Evolutionary conservation across 2,888 invertebrate genomes (phyloP).

Genomic region (Criorhina ranunculi): DNA sequence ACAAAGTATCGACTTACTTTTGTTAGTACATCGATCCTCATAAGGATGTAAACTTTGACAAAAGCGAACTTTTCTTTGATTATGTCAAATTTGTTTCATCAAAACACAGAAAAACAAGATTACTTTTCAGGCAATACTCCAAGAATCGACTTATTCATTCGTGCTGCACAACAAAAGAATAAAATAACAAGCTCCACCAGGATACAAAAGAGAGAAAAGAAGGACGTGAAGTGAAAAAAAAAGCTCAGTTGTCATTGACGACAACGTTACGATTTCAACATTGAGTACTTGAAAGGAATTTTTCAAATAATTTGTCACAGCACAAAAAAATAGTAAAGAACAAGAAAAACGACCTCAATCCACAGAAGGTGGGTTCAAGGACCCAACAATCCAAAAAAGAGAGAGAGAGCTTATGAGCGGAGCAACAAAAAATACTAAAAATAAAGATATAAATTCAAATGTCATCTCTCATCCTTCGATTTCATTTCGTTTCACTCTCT

Average conservation of each 20-base stretch:
- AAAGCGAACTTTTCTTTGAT: not conserved
- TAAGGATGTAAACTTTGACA: not conserved
- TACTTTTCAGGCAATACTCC: slow-evolving; percentile 10
- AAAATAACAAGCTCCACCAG: not conserved
- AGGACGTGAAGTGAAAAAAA: slow-evolving; percentile 27
- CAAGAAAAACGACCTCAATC: slow-evolving; percentile 25
- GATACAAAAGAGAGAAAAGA: not conserved
- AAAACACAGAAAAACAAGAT: slow-evolving; percentile 7
- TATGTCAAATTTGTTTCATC: too few relatives aligned
- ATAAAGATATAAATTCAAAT: slow-evolving; percentile 66
- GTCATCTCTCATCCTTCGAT: slow-evolving; percentile 47
- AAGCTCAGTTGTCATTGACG: slow-evolving; percentile 40
- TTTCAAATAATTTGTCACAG: slow-evolving; percentile 69
- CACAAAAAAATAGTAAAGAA: slow-evolving; percentile 18
- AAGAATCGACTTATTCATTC: slow-evolving; percentile 29
- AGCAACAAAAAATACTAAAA: not conserved
- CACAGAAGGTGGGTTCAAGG: not conserved
- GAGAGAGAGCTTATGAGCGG: not conserved
- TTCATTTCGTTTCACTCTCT: slow-evolving; percentile 33
- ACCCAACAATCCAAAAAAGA: not conserved
- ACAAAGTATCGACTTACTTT: too few relatives aligned
- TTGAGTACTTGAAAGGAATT: slow-evolving; percentile 51
- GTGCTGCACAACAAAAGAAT: slow-evolving; percentile 4
- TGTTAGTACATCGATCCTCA: not conserved
- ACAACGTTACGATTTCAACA: slow-evolving; percentile 36